phyloP scores from a whole-genome alignment of 2,113 vertebrate genomes.

The Neofelis nebulosa region DNA sequence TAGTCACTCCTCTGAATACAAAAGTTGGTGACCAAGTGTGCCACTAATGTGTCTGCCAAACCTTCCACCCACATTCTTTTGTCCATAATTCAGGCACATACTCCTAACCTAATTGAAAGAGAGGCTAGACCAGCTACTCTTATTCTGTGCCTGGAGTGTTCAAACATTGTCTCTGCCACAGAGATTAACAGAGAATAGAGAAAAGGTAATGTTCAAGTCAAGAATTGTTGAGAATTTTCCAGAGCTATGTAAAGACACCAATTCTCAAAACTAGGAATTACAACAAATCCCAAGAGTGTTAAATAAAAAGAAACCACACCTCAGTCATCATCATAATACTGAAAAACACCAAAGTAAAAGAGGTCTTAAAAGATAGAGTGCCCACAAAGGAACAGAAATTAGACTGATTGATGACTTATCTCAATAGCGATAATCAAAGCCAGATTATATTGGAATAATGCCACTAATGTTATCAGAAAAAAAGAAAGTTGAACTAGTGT shows the following conservation, averaged over 20 bases:
- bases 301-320: conserved; percentile 13
- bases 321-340: neutral
- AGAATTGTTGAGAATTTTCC: neutral
- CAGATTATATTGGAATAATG: neutral
- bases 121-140: neutral
- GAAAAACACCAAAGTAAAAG: neutral
- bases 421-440: neutral
- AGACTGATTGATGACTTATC: neutral
- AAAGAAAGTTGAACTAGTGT: neutral
- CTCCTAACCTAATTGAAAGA: neutral
- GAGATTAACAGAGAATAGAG: neutral
- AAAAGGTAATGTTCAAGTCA: neutral
- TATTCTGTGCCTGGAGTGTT: neutral
- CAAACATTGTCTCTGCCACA: neutral
- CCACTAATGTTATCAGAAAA: neutral
- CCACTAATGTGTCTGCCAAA: neutral
- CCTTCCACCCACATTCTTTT: neutral
- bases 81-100: neutral
- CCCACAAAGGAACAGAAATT: neutral
- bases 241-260: neutral
- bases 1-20: neutral
- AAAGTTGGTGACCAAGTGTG: neutral
- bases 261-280: neutral
- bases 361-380: neutral
- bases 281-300: neutral